Base-by-base conservation (phyloP, 2,113 vertebrate species). In the Anguilla japonica region DNA sequence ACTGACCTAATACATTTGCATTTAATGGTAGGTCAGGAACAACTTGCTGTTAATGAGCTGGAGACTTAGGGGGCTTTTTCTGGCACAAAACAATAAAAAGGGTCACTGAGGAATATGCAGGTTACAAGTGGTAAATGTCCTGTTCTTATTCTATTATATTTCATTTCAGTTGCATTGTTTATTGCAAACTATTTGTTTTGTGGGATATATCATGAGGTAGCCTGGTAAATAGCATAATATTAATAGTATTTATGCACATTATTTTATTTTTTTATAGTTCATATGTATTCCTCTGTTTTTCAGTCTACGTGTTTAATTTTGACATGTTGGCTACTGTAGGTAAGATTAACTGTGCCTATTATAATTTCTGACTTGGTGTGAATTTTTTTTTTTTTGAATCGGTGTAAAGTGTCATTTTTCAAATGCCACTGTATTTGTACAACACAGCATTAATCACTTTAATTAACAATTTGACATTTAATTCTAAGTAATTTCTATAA, bases 401-500 rank as follows among this genome's bases (percentile, higher is more conserved):
- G 81, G 82, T 93, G 86, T 90, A 86, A 92, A 87, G 81, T 91
- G 89, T 92, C 89, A 94, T 95, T 94, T 93, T 93, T 95, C 92
- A 94, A 91, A 91, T 90, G 91, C 89, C 89, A 87, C 90, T 91
- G 90, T 81, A 89, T 71, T 90, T 91, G 88, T 90, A 88, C 88
- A 91, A 91, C 90, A 92, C 92, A 92, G 91, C 92, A 95, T 96
- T 94, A 94, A 94, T 95, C 93, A 95, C 91, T 89, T 90, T 95
- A 95, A 96, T 95, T 94, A 94, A 93, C 89, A 88, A 91, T 92
- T 79, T 95, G 95, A 94, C 94, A 94, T 91, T 93, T 95, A 90
- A 95, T 95, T 95, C 93, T 92, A 93, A 89, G 94, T 95, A 94
- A 95, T 95, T 94, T 94, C 95, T 95, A 94, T 90, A 94, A 94